These are phyloP conservation scores for Elymnias hypermnestra DNA, from an alignment of 1,140 invertebrate genomes.

Conservation along the genomic window DNA sequence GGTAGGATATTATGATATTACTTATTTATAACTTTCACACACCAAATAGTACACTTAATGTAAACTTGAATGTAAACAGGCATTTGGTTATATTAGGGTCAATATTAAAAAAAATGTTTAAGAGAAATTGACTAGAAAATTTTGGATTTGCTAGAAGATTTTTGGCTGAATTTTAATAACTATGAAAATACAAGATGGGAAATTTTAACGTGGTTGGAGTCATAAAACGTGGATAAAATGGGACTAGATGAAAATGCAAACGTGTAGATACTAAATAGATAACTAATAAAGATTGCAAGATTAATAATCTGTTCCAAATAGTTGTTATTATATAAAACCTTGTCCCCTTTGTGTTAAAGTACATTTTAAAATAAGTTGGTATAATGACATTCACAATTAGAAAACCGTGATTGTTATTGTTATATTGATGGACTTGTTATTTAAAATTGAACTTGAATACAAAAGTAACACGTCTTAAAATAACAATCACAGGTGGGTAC, in stretches of 20 bases:
- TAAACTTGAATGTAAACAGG: conserved; percentile 33
- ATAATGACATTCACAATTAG: no score
- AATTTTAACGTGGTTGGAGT: conserved; percentile 13
- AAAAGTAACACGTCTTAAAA: no score
- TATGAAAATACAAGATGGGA: conserved; percentile 32
- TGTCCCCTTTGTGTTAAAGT: no score
- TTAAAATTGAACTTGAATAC: no score
- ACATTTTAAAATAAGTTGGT: no score
- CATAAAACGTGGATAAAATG: conserved; percentile 27
- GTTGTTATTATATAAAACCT: no score
- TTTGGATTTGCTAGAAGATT: conserved; percentile 59
- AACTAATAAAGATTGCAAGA: conserved; percentile 7
- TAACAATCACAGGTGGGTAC: no score
- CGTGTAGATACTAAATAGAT: conserved; percentile 19
- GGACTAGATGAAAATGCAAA: conserved; percentile 73
- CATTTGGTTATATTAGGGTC: conserved; percentile 56
- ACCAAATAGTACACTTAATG: conserved; percentile 8
- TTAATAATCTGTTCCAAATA: no score
- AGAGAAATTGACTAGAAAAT: conserved; percentile 68
- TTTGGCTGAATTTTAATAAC: conserved; percentile 53
- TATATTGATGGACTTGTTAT: no score
- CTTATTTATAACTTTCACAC: conserved; percentile 15
- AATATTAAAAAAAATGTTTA: conserved; percentile 37
- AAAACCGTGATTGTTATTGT: no score
- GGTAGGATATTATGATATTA: conserved; percentile 46